Base-by-base conservation (phyloP, 2,113 vertebrate species). In the Sclerurus mexicanus region DNA sequence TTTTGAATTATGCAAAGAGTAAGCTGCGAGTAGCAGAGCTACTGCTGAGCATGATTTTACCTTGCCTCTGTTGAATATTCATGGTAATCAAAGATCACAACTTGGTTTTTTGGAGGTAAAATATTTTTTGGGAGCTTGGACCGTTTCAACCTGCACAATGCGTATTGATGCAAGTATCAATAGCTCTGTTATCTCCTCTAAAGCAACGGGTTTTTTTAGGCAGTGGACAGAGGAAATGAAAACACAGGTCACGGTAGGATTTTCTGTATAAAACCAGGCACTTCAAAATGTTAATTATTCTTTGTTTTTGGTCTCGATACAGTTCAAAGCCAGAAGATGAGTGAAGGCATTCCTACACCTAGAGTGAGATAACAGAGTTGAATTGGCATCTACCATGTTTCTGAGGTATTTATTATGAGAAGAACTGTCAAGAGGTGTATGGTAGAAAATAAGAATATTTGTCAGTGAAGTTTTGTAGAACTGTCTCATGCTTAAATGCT, bases 1-100 rank as follows among this genome's bases (percentile, higher is more conserved):
- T 56, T 69, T 85, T 94, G 84, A 86, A 89, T 93, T 95, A 91
- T 69, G 81, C 84, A 68, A 71, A 76, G 69, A 72, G 11, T 44
- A 89, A 85, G 63, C 72, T 80, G 59, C 0, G 31, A 94, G 80
- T 49, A 52, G 56, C 77, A 93, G 50, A 53, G 63, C 59, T 75
- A 33, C 77, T 82, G 73, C 89, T 52, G 74, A 81, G 84, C 46
- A 9, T 40, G 71, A 62, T 44, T 91, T 91, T 91, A 78, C 39
- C 8, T 47, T 74, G 18, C 17, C 14, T 77, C 56, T 44, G 9
- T 62, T 93, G 81, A 89, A 89, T 92, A 85, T 68, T 94, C 87
- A 87, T 60, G 37, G 56, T 39, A 72, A 91, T 59, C 58, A 72
- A 87, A 73, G 69, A 89, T 49, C 47, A 47, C 37, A 60, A n/a